Conservation (phyloP, 1,140 invertebrate species). For the Orchestia grillus region DNA sequence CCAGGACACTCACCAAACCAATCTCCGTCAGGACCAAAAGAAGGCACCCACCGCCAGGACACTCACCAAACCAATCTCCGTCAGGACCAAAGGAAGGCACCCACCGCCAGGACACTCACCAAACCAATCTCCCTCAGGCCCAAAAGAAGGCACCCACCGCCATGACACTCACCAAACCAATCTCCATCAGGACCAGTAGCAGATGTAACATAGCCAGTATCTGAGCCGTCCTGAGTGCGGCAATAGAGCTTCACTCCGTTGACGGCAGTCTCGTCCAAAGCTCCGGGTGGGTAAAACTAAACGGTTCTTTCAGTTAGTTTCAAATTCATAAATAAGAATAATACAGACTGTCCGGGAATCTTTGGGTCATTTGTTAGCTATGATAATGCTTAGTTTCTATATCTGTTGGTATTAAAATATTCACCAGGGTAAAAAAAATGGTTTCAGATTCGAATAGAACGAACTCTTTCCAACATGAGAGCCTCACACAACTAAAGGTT, state of each 20-base stretch:
- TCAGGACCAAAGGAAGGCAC: neutral
- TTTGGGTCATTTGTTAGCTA: too few species aligned
- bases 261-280: constrained; percentile 56
- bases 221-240: neutral
- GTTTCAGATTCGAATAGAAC: too few species aligned
- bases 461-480: too few species aligned
- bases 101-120: neutral
- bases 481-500: too few species aligned
- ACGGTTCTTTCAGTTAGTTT: neutral
- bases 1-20: too few species aligned
- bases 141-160: neutral
- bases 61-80: neutral
- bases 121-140: neutral
- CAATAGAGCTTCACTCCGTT: constrained; percentile 56
- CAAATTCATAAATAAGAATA: neutral
- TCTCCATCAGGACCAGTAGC: constrained; percentile 8
- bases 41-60: too few species aligned
- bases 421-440: too few species aligned
- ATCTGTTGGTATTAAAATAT: too few species aligned
- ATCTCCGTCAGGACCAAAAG: too few species aligned
- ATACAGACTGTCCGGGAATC: too few species aligned
- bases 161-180: constrained; percentile 41
- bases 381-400: too few species aligned
- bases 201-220: constrained; percentile 22
- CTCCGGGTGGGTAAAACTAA: constrained; percentile 50